Conservation (phyloP, 2,888 invertebrate species). For the Ceratothoa steindachneri region DNA sequence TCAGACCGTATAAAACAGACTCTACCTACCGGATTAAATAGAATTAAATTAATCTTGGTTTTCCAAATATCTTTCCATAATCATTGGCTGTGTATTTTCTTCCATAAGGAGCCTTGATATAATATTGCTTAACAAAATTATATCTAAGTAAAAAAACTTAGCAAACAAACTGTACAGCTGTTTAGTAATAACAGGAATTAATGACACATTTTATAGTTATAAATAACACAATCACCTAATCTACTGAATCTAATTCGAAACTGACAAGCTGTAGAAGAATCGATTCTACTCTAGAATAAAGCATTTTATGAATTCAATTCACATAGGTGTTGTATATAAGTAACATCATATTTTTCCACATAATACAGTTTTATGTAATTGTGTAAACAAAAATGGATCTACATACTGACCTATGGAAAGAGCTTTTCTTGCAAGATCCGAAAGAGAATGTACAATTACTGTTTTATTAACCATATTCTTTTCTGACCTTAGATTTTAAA, state of each 20-base stretch:
- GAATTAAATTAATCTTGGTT: no score
- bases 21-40: no score
- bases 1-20: no score
- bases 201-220: slow-evolving; percentile 7
- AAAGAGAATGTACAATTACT: not conserved
- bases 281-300: not conserved
- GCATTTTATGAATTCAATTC: slow-evolving; percentile 2
- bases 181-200: not conserved
- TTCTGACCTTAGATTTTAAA: not conserved
- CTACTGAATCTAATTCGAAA: not conserved
- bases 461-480: not conserved
- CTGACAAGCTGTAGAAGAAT: slow-evolving; percentile 7
- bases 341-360: not conserved
- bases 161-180: not conserved
- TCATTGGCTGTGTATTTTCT: no score
- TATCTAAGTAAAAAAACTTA: slow-evolving; percentile 1
- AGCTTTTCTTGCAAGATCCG: not conserved
- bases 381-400: not conserved
- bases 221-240: slow-evolving; percentile 1
- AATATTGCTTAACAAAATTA: slow-evolving; percentile 8
- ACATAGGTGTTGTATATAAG: not conserved
- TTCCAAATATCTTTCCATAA: no score
- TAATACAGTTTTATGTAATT: slow-evolving; percentile 4
- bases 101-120: not conserved
- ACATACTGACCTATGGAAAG: slow-evolving; percentile 1